These are phyloP conservation scores for Helarctos malayanus DNA, from an alignment of 2,797 vertebrate species.

Conservation along the genomic window DNA sequence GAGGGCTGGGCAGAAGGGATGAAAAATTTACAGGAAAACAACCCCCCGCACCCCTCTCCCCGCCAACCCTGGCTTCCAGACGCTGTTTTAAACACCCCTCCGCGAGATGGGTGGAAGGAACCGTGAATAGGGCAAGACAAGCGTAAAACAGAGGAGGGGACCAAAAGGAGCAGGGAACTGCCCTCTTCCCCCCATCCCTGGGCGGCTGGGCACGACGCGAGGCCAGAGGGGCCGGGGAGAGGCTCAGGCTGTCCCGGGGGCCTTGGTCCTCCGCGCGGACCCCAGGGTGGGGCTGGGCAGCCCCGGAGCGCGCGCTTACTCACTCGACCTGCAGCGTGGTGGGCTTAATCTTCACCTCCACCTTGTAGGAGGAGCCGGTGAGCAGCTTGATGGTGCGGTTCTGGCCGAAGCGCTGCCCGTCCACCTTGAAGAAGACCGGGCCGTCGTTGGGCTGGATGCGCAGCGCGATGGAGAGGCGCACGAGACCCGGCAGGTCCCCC, in stretches of 20 bases:
- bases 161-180: neutral
- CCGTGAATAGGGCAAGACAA: neutral
- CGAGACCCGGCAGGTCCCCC: conserved; percentile 94
- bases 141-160: neutral
- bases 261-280: neutral
- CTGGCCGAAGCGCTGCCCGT: conserved; percentile 97
- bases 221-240: neutral
- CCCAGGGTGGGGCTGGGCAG: neutral
- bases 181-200: neutral
- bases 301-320: conserved; percentile 84
- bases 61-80: neutral
- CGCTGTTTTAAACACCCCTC: neutral
- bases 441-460: conserved; percentile 96
- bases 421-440: conserved; percentile 96
- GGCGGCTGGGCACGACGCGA: neutral
- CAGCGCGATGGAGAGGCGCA: conserved; percentile 95
- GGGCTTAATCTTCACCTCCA: conserved; percentile 95
- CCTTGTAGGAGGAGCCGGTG: conserved; percentile 97
- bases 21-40: neutral
- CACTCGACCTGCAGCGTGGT: conserved; percentile 95
- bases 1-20: neutral
- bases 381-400: conserved; percentile 98
- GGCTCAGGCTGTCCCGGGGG: neutral
- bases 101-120: neutral
- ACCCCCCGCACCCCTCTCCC: neutral